These are phyloP conservation scores for Tiphia femorata DNA, from an alignment of 2,888 invertebrate species.

Conservation along the genomic window DNA sequence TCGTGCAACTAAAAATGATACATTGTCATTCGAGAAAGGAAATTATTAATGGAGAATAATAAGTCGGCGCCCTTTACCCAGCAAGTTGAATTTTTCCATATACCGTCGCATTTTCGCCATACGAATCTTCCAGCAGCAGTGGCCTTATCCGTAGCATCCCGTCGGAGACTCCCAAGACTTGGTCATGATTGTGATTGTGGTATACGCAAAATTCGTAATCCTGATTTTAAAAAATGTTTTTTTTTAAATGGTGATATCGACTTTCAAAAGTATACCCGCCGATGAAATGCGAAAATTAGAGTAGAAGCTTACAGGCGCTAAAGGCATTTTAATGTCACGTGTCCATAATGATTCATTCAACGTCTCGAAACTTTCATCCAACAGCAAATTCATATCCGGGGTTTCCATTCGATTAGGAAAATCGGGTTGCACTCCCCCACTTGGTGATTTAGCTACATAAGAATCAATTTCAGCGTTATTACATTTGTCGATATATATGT, in stretches of 20 bases:
- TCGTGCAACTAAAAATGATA: constrained; percentile 61
- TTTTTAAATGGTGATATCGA: not conserved
- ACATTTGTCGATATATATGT: no score
- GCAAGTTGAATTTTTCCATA: constrained; percentile 51
- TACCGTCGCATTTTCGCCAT: constrained; percentile 49
- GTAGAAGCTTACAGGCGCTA: constrained; percentile 48
- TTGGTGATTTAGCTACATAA: no score
- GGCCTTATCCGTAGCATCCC: constrained; percentile 55
- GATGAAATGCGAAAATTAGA: not conserved
- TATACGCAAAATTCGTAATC: constrained; percentile 64
- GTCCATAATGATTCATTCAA: constrained; percentile 46
- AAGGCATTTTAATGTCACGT: constrained; percentile 52
- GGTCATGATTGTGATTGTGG: constrained; percentile 45
- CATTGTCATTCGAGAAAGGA: not conserved
- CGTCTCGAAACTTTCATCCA: constrained; percentile 75
- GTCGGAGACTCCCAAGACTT: constrained; percentile 40
- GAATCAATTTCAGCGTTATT: no score
- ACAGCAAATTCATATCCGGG: no score
- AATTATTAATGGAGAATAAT: not conserved
- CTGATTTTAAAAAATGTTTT: constrained; percentile 41
- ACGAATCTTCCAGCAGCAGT: constrained; percentile 52
- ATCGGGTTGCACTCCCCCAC: no score
- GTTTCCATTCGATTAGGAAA: no score
- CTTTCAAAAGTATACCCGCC: not conserved
- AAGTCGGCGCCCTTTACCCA: constrained; percentile 37